Percentiles rank a stretch among this genome's conserved stretches.
phyloP scores from a whole-genome alignment of 1,140 invertebrate species.

The Mycetomoellerius zeteki region DNA sequence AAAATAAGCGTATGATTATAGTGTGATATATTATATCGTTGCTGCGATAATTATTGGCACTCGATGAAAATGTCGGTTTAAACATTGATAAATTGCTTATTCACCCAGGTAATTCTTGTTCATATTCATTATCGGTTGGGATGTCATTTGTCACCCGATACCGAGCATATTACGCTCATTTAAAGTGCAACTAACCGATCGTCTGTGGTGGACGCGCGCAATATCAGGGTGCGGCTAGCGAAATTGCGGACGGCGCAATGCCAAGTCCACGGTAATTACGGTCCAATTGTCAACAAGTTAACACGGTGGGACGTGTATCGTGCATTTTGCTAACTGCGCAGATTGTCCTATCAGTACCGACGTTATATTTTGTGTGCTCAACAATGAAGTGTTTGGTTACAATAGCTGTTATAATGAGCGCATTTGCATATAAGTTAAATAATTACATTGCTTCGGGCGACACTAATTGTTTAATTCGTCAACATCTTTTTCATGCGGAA shows the following conservation, averaged over 20 bases:
- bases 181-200: constrained; percentile 29
- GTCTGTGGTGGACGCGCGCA: constrained; percentile 22
- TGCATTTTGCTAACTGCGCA: constrained; percentile 49
- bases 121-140: constrained; percentile 50
- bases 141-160: constrained; percentile 55
- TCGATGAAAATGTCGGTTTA: constrained; percentile 49
- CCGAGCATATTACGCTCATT: constrained; percentile 38
- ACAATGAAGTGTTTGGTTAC: constrained; percentile 12
- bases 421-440: constrained; percentile 10
- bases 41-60: constrained; percentile 39
- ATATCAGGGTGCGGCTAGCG: constrained; percentile 42
- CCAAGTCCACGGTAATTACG: constrained; percentile 61
- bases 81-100: constrained; percentile 58
- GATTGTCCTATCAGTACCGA: constrained; percentile 51
- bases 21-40: neutral
- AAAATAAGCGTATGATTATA: constrained; percentile 37
- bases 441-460: neutral
- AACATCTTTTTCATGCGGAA: neutral
- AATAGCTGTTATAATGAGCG: neutral
- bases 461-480: neutral
- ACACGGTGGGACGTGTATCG: constrained; percentile 19
- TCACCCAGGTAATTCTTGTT: constrained; percentile 54
- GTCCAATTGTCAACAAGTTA: constrained; percentile 56
- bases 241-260: constrained; percentile 11
- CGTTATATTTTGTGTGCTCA: constrained; percentile 35